A percentile compares a stretch with the other conserved stretches of the same genome.
Evolutionary conservation across 2,113 vertebrate species (phyloP).

Genomic region (Panurus biarmicus): DNA sequence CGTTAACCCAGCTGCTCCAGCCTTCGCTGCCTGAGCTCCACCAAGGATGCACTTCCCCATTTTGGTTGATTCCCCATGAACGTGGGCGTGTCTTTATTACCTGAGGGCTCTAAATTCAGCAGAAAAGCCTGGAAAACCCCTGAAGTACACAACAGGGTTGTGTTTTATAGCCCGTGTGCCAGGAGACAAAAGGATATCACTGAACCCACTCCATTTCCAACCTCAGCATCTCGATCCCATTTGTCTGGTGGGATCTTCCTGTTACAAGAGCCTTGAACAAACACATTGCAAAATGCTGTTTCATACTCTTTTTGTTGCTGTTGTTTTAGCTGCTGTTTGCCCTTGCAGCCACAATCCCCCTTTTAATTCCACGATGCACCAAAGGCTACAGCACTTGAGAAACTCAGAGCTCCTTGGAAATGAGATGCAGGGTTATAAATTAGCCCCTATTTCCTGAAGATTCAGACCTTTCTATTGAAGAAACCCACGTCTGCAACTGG

Average conservation of each 20-base stretch:
- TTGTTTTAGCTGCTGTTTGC: neutral
- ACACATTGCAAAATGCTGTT: neutral
- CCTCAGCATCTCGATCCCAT: neutral
- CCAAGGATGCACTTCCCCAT: neutral
- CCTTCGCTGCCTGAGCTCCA: neutral
- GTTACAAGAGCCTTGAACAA: neutral
- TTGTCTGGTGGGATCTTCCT: neutral
- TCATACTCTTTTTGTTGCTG: accelerated
- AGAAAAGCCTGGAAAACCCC: neutral
- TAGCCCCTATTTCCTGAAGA: neutral
- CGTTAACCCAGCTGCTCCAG: neutral
- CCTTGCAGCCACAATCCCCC: neutral
- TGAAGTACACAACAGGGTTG: neutral
- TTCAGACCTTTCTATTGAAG: neutral
- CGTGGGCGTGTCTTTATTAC: neutral
- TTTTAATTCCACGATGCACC: neutral
- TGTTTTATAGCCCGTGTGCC: neutral
- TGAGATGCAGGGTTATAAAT: neutral
- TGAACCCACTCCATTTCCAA: neutral
- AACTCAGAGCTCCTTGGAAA: neutral
- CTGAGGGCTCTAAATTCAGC: neutral
- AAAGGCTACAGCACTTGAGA: neutral
- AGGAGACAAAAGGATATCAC: neutral
- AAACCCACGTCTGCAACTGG: neutral
- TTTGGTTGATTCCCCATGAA: neutral